These are phyloP conservation scores for Octodon degus DNA, from an alignment of 2,113 vertebrate genomes.

Conservation along the genomic window DNA sequence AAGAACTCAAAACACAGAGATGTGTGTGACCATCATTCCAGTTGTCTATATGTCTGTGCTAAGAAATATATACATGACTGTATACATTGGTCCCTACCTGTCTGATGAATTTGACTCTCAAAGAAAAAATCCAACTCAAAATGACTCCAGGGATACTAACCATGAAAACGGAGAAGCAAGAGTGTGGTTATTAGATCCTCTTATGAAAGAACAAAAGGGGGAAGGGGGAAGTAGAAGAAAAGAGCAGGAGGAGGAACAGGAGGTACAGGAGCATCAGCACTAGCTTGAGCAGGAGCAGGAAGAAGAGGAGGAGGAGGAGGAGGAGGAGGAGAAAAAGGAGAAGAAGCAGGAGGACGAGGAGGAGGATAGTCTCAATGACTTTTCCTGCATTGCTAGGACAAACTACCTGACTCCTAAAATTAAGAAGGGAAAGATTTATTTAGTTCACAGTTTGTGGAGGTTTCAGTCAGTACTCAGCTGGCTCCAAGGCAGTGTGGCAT, in stretches of 20 bases:
- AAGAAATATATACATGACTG: background rate
- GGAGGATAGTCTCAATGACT: too few relatives aligned
- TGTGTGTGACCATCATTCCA: background rate
- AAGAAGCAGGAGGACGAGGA: background rate
- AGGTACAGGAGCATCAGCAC: too few relatives aligned
- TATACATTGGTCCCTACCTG: background rate
- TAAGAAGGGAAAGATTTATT: too few relatives aligned
- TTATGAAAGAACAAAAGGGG: slow-evolving; percentile 49
- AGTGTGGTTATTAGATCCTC: slow-evolving; percentile 31
- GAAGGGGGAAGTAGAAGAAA: background rate
- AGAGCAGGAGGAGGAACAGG: background rate
- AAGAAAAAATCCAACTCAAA: slow-evolving; percentile 45
- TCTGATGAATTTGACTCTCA: slow-evolving; percentile 47
- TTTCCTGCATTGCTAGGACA: too few relatives aligned
- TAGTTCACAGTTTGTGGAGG: too few relatives aligned
- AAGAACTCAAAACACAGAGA: background rate
- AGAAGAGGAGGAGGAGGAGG: too few relatives aligned
- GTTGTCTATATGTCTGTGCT: background rate
- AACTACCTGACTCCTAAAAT: too few relatives aligned
- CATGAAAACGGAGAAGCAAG: slow-evolving; percentile 40
- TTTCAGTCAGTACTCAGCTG: too few relatives aligned
- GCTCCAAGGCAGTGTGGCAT: too few relatives aligned
- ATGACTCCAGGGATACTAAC: slow-evolving; percentile 26
- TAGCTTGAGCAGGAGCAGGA: too few relatives aligned
- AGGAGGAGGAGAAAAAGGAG: too few relatives aligned